These are phyloP conservation scores for Pristiophorus japonicus DNA, from an alignment of 2,113 vertebrate species.

Conservation along the genomic window DNA sequence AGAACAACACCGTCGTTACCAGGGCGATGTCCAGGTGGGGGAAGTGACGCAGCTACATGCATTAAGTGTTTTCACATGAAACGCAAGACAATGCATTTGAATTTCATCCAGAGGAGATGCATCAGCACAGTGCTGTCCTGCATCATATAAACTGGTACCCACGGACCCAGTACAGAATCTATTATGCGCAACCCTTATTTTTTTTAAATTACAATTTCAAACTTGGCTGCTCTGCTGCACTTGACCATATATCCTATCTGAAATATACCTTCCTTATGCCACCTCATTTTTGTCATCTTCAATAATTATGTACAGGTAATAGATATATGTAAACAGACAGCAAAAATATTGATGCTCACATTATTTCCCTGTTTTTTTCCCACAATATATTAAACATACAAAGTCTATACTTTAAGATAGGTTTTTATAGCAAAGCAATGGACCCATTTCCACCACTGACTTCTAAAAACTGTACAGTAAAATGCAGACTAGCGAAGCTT, in stretches of 20 bases:
- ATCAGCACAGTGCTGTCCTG: background rate
- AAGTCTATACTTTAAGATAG: conserved; percentile 34
- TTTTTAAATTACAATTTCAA: background rate
- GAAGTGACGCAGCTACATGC: background rate
- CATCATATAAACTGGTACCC: background rate
- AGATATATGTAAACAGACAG: conserved; percentile 31
- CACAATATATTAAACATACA: conserved; percentile 33
- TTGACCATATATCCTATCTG: background rate
- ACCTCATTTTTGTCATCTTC: background rate
- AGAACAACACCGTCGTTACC: background rate
- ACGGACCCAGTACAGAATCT: background rate
- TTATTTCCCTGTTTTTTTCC: conserved; percentile 18
- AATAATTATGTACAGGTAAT: conserved; percentile 31
- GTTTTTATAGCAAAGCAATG: conserved; percentile 24
- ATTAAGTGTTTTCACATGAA: conserved; percentile 2
- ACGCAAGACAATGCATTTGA: background rate
- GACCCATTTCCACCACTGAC: conserved; percentile 13
- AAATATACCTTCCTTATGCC: conserved; percentile 10
- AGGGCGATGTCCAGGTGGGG: background rate
- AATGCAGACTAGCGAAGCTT: background rate
- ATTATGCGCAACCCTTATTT: background rate
- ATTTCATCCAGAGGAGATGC: background rate
- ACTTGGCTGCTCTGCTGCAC: background rate
- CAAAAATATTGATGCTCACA: conserved; percentile 36
- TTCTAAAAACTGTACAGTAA: conserved; percentile 23